Evolutionary conservation across 2,113 vertebrate species (phyloP).

Genomic region (Dasypus novemcinctus): DNA sequence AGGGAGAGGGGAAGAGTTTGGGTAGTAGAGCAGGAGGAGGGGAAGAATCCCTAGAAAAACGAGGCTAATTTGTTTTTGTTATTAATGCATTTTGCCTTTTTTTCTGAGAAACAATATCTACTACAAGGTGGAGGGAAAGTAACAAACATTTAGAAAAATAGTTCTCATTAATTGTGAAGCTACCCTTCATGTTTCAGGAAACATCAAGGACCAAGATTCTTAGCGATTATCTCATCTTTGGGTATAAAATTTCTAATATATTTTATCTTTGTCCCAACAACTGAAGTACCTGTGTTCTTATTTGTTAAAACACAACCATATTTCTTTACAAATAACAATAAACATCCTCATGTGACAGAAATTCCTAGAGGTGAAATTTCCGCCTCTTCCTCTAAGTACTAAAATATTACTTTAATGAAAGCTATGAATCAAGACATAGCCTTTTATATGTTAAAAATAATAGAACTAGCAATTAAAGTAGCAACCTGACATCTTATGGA

Average conservation of each 20-base stretch:
- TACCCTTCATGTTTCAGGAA: neutral
- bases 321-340: constrained; percentile 51
- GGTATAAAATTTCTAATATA: neutral
- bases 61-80: neutral
- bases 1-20: neutral
- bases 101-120: neutral
- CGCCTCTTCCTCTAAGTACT: neutral
- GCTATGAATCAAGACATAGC: constrained; percentile 40
- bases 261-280: neutral
- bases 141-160: neutral
- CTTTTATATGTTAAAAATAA: constrained; percentile 66
- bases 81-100: neutral
- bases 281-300: neutral
- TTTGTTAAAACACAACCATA: neutral
- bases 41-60: neutral
- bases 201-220: neutral
- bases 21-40: no score
- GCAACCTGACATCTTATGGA: constrained; percentile 55
- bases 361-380: neutral
- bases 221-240: neutral
- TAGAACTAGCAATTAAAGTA: constrained; percentile 54
- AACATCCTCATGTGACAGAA: constrained; percentile 32
- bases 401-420: constrained; percentile 59
- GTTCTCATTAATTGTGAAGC: neutral
- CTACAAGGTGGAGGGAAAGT: neutral